These are phyloP conservation scores for Rhincodon typus DNA, from an alignment of 2,797 vertebrate genomes.

Conservation along the genomic window DNA sequence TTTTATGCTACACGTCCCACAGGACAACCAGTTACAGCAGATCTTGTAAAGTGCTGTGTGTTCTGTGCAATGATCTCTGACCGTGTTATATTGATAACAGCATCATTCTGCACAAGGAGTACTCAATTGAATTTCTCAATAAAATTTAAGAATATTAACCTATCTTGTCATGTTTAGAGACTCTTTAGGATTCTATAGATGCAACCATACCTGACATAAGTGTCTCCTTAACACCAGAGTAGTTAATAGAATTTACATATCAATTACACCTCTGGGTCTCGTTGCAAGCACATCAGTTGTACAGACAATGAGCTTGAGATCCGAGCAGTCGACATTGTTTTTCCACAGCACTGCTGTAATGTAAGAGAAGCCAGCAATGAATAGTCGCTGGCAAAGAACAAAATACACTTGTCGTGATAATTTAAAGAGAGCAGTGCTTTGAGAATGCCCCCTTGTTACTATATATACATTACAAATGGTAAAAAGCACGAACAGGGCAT, in stretches of 20 bases:
- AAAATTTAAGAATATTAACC: conserved; percentile 36
- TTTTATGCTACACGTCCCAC: neutral
- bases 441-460: neutral
- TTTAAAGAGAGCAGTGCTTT: neutral
- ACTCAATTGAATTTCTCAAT: conserved; percentile 14
- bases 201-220: conserved; percentile 36
- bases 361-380: neutral
- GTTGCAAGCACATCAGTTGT: neutral
- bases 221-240: conserved; percentile 29
- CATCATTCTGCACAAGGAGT: neutral
- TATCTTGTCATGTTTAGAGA: conserved; percentile 29
- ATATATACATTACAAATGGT: neutral
- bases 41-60: neutral
- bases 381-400: neutral
- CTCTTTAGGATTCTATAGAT: conserved; percentile 26
- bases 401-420: conserved; percentile 19
- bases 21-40: conserved; percentile 9
- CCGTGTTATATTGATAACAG: neutral
- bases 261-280: conserved; percentile 33
- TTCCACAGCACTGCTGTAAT: neutral
- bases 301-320: conserved; percentile 19
- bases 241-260: conserved; percentile 33
- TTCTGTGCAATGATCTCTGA: conserved; percentile 26
- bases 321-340: neutral
- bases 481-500: neutral